Base-by-base conservation (phyloP, 2,797 vertebrate species). In the Enteromius trimaculatus region DNA sequence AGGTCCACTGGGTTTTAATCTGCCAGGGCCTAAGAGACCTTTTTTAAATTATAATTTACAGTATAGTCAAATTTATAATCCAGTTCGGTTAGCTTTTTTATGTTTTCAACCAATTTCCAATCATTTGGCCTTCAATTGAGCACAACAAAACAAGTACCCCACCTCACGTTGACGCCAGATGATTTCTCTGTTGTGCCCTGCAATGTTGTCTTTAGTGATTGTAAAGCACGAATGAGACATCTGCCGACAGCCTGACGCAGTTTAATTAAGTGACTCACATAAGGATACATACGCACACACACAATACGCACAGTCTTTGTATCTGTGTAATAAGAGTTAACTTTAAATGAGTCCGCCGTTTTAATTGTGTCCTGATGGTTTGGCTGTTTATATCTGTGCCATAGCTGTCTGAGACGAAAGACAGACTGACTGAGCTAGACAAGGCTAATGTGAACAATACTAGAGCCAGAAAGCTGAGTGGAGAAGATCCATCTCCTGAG, bases 371-470 rank as follows among this genome's bases (percentile, higher is more conserved):
- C 23, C 47, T 87, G 17, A 79, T 49, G 19, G 51, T 64, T 29
- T 80, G 65, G 42, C 26, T 77, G 70, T 84, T 87, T 39, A 26
- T 65, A 76, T 90, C 70, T 88, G 16, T 80, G 21, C 70, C 19
- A 83, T 81, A 98, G 97, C 89, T 97, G 89, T 96, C 95, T 47
- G 95, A 96, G 88, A 96, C 94, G 87, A 93, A 93, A 79, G 96
- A 97, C 83, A 94, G 88, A 89, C 94, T 93, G 69, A 89, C 87
- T 81, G 86, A 70, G n/a, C 85, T 96, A 87, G 95, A 96, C 86
- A 86, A 91, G 49, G 39, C 87, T 0, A 84, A 94, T 6, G n/a
- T 92, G 81, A 89, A 95, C 80, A 88, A 96, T 0, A 29, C 72
- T 0, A 87, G 68, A 37, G 13, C 51, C 39, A 93, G 92, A 88